These are phyloP conservation scores for Rhodophaea formosa DNA, from an alignment of 2,888 invertebrate genomes.

Conservation along the genomic window DNA sequence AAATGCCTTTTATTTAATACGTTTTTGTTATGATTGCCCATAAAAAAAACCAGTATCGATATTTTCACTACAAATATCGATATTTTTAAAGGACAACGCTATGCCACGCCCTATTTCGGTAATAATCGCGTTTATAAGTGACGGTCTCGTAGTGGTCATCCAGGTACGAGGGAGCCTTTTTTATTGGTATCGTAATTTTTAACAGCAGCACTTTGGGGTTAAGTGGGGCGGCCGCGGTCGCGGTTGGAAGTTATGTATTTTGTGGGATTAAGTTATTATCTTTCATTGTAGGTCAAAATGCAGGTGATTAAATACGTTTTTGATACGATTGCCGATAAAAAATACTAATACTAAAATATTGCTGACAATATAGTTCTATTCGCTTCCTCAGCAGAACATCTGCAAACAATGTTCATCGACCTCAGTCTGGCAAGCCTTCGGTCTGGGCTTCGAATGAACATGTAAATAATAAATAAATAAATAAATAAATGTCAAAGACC, in stretches of 20 bases:
- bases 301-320: neutral
- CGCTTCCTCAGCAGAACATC: too few species aligned
- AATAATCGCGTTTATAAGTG: conserved; percentile 49
- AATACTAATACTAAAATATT: too few species aligned
- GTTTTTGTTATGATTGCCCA: too few species aligned
- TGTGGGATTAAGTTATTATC: conserved; percentile 22
- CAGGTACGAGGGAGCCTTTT: conserved; percentile 22
- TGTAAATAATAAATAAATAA: too few species aligned
- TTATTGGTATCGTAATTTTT: conserved; percentile 40
- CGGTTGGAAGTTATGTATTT: neutral
- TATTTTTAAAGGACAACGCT: neutral
- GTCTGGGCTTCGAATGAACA: too few species aligned
- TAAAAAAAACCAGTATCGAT: too few species aligned
- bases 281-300: conserved; percentile 19
- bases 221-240: conserved; percentile 18
- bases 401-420: too few species aligned
- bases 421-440: too few species aligned
- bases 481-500: too few species aligned
- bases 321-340: too few species aligned
- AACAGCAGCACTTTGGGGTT: conserved; percentile 29
- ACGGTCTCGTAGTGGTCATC: conserved; percentile 21
- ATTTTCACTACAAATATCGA: neutral
- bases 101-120: conserved; percentile 29
- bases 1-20: too few species aligned
- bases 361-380: too few species aligned